Evolutionary conservation across 2,888 invertebrate genomes (phyloP).

Genomic region (Diadegma fenestrale): DNA sequence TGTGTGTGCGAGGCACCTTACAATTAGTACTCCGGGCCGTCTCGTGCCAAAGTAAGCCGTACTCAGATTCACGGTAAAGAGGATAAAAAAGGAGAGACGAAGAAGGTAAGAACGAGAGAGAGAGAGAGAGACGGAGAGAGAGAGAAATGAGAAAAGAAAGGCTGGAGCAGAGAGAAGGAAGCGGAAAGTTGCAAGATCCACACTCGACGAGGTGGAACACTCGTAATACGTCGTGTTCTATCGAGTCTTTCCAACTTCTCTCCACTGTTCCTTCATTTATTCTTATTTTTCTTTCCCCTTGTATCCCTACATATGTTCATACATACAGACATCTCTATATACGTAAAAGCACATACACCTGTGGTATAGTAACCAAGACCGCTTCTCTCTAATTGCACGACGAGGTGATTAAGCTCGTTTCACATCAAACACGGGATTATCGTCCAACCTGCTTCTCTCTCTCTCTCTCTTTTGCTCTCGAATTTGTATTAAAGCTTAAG

Average conservation of each 20-base stretch:
- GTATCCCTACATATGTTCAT: conserved; percentile 21
- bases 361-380: conserved; percentile 23
- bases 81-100: conserved; percentile 12
- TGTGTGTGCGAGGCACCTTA: conserved; percentile 57
- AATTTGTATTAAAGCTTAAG: conserved; percentile 45
- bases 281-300: conserved; percentile 34
- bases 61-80: conserved; percentile 38
- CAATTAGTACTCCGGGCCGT: conserved; percentile 66
- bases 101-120: conserved; percentile 13
- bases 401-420: conserved; percentile 66
- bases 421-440: conserved; percentile 67
- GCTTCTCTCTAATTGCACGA: conserved; percentile 63
- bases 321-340: conserved; percentile 13
- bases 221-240: conserved; percentile 69
- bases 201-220: conserved; percentile 66
- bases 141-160: conserved; percentile 25
- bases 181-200: conserved; percentile 57
- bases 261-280: conserved; percentile 43
- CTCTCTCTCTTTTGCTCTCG: conserved; percentile 6
- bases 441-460: conserved; percentile 42
- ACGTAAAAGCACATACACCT: not conserved
- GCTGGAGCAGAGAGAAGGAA: conserved; percentile 45
- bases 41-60: conserved; percentile 68
- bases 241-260: conserved; percentile 52
- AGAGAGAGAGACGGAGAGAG: conserved; percentile 3